phyloP scores from a whole-genome alignment of 1,140 invertebrate genomes.

The Linepithema humile region DNA sequence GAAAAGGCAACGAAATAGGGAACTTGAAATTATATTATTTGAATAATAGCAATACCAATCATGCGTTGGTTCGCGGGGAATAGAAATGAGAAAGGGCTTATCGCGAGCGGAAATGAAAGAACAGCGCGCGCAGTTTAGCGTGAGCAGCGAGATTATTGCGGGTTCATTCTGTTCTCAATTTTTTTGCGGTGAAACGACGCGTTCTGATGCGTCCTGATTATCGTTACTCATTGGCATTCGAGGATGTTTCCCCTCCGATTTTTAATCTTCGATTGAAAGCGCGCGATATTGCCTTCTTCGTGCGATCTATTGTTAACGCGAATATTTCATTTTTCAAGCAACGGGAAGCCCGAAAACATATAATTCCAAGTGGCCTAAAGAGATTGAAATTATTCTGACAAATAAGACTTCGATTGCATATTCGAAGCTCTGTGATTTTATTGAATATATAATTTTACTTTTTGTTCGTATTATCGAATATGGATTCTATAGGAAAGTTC shows the following conservation, averaged over 20 bases:
- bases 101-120: slow-evolving; percentile 28
- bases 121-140: slow-evolving; percentile 38
- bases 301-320: neutral
- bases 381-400: neutral
- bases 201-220: slow-evolving; percentile 7
- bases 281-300: neutral
- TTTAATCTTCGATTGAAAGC: slow-evolving; percentile 28
- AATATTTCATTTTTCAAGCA: neutral
- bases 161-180: slow-evolving; percentile 42
- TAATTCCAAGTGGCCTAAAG: neutral
- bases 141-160: slow-evolving; percentile 45
- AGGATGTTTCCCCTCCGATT: neutral
- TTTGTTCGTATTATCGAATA: no score
- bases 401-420: no score
- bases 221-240: slow-evolving; percentile 34
- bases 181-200: slow-evolving; percentile 31
- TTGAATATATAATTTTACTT: neutral
- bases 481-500: neutral
- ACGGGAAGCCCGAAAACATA: neutral
- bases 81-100: slow-evolving; percentile 31
- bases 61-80: neutral
- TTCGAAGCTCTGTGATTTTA: neutral
- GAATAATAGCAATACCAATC: slow-evolving; percentile 34
- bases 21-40: neutral
- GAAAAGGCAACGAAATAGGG: neutral